Percentiles rank a stretch among this genome's conserved stretches.
Evolutionary conservation across 2,113 vertebrate genomes (phyloP).

Genomic region (Bufo bufo): DNA sequence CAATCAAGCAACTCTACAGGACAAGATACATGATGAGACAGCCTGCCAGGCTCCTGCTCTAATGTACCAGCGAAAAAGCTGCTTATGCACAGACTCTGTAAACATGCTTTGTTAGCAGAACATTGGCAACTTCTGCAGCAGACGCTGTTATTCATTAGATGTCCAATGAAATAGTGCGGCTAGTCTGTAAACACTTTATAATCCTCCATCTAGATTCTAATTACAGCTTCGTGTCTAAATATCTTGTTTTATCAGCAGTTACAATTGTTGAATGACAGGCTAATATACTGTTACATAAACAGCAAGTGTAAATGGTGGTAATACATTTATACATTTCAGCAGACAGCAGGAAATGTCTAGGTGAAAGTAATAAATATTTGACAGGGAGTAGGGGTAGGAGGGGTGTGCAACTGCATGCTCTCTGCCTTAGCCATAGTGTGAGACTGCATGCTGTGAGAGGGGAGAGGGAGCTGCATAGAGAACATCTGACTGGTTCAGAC

Average conservation of each 20-base stretch:
- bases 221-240: conserved; percentile 60
- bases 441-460: too few relatives aligned
- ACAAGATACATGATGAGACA: conserved; percentile 66
- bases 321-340: background rate
- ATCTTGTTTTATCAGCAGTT: conserved; percentile 65
- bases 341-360: too few relatives aligned
- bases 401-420: too few relatives aligned
- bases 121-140: conserved; percentile 64
- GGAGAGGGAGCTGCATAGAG: too few relatives aligned
- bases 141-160: conserved; percentile 66
- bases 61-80: conserved; percentile 64
- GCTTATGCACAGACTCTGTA: conserved; percentile 65
- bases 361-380: too few relatives aligned
- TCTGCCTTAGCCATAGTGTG: too few relatives aligned
- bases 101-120: conserved; percentile 68
- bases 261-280: background rate
- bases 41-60: conserved; percentile 66
- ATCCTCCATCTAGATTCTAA: conserved; percentile 63
- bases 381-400: too few relatives aligned
- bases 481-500: too few relatives aligned
- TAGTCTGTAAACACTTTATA: conserved; percentile 64
- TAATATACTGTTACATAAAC: background rate
- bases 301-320: background rate
- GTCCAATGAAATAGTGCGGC: conserved; percentile 64
- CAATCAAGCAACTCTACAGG: conserved; percentile 72